Evolutionary conservation across 2,113 vertebrate species (phyloP).

Genomic region (Fregata magnificens): DNA sequence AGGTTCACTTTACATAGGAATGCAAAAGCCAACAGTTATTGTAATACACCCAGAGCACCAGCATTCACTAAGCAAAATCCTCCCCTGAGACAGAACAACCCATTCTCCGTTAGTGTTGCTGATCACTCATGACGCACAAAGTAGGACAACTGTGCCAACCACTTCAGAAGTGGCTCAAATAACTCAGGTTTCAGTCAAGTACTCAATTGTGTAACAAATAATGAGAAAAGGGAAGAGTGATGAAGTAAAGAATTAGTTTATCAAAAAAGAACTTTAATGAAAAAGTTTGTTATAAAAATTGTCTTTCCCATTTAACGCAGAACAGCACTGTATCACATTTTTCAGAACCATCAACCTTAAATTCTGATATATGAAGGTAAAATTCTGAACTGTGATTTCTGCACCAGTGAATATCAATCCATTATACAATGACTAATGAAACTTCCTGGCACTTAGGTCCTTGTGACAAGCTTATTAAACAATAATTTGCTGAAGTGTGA

Average conservation of each 20-base stretch:
- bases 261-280: background rate
- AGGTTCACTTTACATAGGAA: background rate
- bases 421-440: background rate
- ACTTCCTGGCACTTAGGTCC: background rate
- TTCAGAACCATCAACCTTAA: background rate
- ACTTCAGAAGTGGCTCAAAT: background rate
- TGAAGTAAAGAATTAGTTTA: background rate
- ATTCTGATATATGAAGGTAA: background rate
- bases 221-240: background rate
- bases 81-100: background rate
- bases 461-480: slow-evolving; percentile 26
- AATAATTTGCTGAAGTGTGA: slow-evolving; percentile 13
- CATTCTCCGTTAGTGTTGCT: fast-evolving
- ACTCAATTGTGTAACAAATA: background rate
- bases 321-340: background rate
- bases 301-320: background rate
- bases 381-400: slow-evolving; percentile 4
- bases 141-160: background rate
- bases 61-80: background rate
- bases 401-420: background rate
- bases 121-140: background rate
- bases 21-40: background rate
- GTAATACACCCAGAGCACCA: background rate
- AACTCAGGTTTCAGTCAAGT: background rate
- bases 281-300: background rate